Conservation (phyloP, 2,888 invertebrate genomes). For the Smittia aterrima region DNA sequence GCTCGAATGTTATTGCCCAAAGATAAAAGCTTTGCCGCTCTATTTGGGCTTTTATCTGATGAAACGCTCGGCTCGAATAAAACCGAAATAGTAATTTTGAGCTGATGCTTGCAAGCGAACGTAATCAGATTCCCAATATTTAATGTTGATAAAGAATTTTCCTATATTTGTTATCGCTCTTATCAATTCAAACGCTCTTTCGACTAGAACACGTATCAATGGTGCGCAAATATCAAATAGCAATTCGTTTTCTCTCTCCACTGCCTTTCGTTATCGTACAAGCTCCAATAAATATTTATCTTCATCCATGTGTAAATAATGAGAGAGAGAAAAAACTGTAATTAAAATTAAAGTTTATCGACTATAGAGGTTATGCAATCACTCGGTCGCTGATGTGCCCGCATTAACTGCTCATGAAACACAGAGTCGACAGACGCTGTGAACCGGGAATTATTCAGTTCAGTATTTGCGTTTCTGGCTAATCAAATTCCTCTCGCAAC, state of each 20-base stretch:
- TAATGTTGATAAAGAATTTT: neutral
- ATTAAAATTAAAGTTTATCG: slow-evolving; percentile 4
- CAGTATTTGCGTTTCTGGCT: neutral
- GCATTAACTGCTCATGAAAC: neutral
- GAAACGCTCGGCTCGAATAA: too few relatives aligned
- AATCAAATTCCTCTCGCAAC: neutral
- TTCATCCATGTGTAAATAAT: neutral
- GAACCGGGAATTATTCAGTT: neutral
- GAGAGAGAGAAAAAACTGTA: neutral
- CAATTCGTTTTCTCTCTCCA: neutral
- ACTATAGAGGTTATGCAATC: neutral
- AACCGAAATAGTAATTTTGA: too few relatives aligned
- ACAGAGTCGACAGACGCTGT: neutral
- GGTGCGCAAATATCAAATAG: neutral
- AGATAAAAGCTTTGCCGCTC: too few relatives aligned
- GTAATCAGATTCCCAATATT: neutral
- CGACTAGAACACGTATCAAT: neutral
- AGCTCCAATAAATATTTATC: slow-evolving; percentile 7
- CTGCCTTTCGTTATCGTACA: neutral
- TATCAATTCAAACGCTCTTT: neutral
- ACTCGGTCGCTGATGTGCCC: neutral
- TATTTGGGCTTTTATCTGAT: too few relatives aligned
- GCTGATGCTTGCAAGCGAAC: neutral
- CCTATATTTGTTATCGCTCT: neutral
- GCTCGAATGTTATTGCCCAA: too few relatives aligned